Evolutionary conservation across 2,888 invertebrate genomes (phyloP), one percentile per base, ranked within the genome.

Genomic region (Smittia aterrima): DNA sequence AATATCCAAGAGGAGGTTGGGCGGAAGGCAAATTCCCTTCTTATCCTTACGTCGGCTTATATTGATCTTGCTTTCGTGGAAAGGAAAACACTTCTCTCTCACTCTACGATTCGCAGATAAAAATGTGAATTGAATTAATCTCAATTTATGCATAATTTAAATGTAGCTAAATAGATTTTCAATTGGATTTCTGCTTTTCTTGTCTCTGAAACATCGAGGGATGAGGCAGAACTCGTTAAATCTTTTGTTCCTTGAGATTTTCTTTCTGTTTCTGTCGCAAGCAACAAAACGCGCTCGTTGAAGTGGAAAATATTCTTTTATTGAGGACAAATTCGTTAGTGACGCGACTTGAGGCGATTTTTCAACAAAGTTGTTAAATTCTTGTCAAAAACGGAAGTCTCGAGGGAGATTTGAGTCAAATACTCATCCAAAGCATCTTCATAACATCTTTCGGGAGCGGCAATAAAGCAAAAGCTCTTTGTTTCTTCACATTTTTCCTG

Each of bases 101-200:
- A 18, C 18, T 18, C 20, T 22, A 18, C 18, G n/a, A 64, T 25
- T n/a, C n/a, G 22, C 27, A 24, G 64, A 24, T 27, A 64, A 27
- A 64, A 64, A 64, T 27, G 64, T 27, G 70, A 41, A 70, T 70
- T 54, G 25, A 70, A 70, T 47, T 70, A 70, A 70, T 70, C 54
- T 54, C 54, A 54, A 70, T 70, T 68, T 54, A 70, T 70, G 70
- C 54, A 53, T 70, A 70, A 54, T 70, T 70, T 70, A 70, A 70
- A 70, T 24, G 18, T 70, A 9, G 24, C 16, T 2, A 70, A 70
- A 54, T 70, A 32, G 27, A 54, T 54, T 70, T 54, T 54, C 70
- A 54, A 70, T 70, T 70, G 53, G 40, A 40, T 64, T 64, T 64
- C 25, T 58, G 18, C 24, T 58, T 58, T 58, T 24, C 24, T 16